Conservation (phyloP, 1,140 invertebrate genomes). For the Aplysia californica region DNA sequence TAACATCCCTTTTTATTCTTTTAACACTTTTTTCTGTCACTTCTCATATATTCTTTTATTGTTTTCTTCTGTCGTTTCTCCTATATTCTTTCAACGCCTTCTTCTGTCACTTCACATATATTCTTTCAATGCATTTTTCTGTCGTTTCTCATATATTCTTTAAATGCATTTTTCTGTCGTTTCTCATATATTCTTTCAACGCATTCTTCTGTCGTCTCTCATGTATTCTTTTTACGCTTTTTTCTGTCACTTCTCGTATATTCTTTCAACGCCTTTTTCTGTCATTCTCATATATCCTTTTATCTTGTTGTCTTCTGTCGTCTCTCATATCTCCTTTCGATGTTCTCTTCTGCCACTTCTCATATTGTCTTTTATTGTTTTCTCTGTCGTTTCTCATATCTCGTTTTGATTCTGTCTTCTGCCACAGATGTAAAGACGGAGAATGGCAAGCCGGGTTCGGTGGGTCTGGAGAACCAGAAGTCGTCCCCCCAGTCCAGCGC, state of each 20-base stretch:
- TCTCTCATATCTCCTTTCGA: too few species aligned
- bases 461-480: slow-evolving; percentile 32
- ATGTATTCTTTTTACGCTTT: background rate
- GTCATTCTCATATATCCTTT: background rate
- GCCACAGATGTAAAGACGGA: too few species aligned
- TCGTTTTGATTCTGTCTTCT: too few species aligned
- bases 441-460: slow-evolving; percentile 32
- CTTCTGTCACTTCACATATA: background rate
- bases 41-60: background rate
- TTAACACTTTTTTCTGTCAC: background rate
- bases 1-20: background rate
- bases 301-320: background rate
- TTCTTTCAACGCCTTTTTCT: background rate
- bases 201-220: background rate
- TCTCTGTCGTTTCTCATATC: too few species aligned
- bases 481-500: slow-evolving; percentile 6
- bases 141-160: background rate
- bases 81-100: background rate
- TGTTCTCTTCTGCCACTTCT: too few species aligned
- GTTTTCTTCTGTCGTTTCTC: background rate
- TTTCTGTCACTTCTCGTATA: background rate
- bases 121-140: background rate
- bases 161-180: background rate
- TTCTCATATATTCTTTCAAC: background rate
- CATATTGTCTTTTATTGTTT: too few species aligned